Conservation (phyloP, 1,140 invertebrate genomes). For the Prorops nasuta region DNA sequence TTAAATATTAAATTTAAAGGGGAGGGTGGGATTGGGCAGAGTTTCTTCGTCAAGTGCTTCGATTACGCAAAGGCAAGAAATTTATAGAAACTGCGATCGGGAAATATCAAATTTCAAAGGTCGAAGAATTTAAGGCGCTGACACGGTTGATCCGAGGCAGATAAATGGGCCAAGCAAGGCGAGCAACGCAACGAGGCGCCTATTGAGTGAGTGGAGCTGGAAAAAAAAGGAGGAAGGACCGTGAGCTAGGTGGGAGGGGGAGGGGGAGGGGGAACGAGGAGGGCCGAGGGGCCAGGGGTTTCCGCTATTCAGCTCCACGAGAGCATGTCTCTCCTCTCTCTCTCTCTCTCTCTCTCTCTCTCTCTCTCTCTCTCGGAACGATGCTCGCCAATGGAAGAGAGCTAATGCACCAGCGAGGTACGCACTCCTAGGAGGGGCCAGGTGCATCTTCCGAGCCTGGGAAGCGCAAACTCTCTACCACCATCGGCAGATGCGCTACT, state of each 20-base stretch:
- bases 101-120: too few relatives aligned
- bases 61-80: too few relatives aligned
- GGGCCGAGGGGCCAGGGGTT: slow-evolving; percentile 15
- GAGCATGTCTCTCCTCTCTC: slow-evolving; percentile 22
- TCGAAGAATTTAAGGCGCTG: too few relatives aligned
- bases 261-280: background rate
- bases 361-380: slow-evolving; percentile 1
- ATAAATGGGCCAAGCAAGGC: slow-evolving; percentile 22
- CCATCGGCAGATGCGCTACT: slow-evolving; percentile 28
- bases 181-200: slow-evolving; percentile 6
- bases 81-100: too few relatives aligned
- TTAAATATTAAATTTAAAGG: too few relatives aligned
- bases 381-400: background rate
- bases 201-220: slow-evolving; percentile 14
- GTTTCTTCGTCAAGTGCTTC: too few relatives aligned
- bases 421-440: slow-evolving; percentile 23
- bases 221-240: background rate
- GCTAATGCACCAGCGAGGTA: slow-evolving; percentile 25
- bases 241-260: slow-evolving; percentile 9
- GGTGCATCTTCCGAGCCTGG: slow-evolving; percentile 37
- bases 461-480: slow-evolving; percentile 41
- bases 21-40: too few relatives aligned
- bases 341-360: background rate
- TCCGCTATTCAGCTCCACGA: slow-evolving; percentile 29
- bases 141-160: slow-evolving; percentile 4